These are phyloP conservation scores for Rhabdomys pumilio DNA, from an alignment of 2,797 vertebrate genomes.

Conservation along the genomic window DNA sequence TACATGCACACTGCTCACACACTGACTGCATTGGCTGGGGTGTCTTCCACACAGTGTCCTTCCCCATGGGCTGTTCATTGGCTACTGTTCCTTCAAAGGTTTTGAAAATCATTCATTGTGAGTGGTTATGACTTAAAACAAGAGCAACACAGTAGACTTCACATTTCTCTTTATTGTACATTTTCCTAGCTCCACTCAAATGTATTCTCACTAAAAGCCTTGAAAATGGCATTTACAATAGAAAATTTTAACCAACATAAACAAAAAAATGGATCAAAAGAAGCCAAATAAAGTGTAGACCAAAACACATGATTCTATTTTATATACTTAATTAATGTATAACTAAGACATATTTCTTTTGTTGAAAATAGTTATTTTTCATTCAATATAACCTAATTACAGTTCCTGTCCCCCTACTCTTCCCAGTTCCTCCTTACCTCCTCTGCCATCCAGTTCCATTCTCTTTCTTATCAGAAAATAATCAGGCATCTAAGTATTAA, in stretches of 20 bases:
- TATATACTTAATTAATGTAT: background rate
- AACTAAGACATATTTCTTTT: background rate
- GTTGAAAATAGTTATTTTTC: background rate
- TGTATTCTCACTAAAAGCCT: background rate
- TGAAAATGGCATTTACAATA: background rate
- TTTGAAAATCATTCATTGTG: background rate
- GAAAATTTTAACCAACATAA: background rate
- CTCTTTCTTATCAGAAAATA: background rate
- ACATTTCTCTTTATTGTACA: background rate
- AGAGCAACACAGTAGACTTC: background rate
- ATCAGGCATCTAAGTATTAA: background rate
- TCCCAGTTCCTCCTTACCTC: background rate
- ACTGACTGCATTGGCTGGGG: too few relatives aligned
- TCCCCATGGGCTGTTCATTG: background rate
- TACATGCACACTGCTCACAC: background rate
- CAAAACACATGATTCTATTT: background rate
- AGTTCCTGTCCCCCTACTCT: background rate
- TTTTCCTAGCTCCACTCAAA: background rate
- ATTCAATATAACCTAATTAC: background rate
- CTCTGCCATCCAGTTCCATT: background rate
- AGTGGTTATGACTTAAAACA: background rate
- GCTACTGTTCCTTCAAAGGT: background rate
- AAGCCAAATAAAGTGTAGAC: conserved; percentile 5
- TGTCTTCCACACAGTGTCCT: background rate
- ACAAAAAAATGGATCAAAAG: background rate